Evolutionary conservation across 2,888 invertebrate species (phyloP), one percentile per base, ranked within the genome.

Genomic region (Netelia fuscicornis): DNA sequence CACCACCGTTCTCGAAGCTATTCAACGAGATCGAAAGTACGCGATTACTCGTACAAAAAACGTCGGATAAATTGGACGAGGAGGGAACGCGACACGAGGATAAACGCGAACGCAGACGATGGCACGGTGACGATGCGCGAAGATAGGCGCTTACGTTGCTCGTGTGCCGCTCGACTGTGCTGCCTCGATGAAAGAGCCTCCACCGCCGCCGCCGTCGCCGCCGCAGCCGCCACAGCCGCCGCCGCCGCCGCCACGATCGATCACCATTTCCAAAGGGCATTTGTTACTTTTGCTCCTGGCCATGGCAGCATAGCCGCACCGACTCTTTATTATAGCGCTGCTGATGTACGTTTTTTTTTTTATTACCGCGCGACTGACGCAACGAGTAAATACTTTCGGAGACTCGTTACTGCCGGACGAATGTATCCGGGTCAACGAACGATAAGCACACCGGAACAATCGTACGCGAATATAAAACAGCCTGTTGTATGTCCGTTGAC

Each of bases 181-280:
- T 17, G 58, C 20, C 13, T 54, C 2, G 17, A 17, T 17, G 54
- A n/a, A 54, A 17, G 54, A 30, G 54, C 54, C 11, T n/a, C n/a
- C 54, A 17, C 54, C 52, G 52, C 52, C 52, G n/a, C 52, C 52
- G n/a, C 52, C 52, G 11, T 6, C 54, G 54, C 54, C 54, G 17
- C 54, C 54, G 54, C 79, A 44, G 8, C 42, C 37, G 64, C 54
- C 37, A 2, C 37, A 1, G 37, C 37, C 37, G 37, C 37, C 37
- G 37, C 37, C 37, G 6, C 37, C 82, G 72, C 17, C 58, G 9
- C 20, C 60, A 25, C 77, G 78, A 68, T 82, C 85, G 82, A 85
- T 83, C 70, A 84, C 75, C 77, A 70, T 81, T 76, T 76, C 60
- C 60, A 83, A 84, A 80, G 70, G 80, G 75, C 68, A 77, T 81